Evolutionary conservation across 2,888 invertebrate genomes (phyloP).

Genomic region (Calliphora vomitoria): DNA sequence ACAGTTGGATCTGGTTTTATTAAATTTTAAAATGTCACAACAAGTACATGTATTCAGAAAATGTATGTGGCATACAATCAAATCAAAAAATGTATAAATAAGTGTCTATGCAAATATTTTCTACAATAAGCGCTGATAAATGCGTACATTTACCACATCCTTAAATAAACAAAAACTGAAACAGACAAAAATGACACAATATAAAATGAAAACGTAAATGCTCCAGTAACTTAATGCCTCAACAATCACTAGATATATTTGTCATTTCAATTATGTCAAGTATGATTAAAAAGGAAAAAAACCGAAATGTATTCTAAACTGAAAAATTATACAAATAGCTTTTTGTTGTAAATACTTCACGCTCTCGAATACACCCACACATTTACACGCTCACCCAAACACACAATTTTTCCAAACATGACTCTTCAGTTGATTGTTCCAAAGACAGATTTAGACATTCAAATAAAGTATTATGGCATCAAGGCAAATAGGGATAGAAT

Average conservation of each 20-base stretch:
- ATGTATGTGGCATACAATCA: background rate
- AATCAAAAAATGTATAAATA: background rate
- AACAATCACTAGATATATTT: constrained; percentile 18
- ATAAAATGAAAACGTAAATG: background rate
- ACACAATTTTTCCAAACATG: background rate
- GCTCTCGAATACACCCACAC: background rate
- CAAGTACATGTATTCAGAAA: too few relatives aligned
- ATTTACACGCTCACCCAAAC: background rate
- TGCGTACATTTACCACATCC: background rate
- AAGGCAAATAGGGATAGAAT: background rate
- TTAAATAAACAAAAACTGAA: background rate
- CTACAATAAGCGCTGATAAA: background rate
- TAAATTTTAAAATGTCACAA: background rate
- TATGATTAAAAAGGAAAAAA: constrained; percentile 20
- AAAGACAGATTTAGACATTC: constrained; percentile 29
- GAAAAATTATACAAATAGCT: constrained; percentile 29
- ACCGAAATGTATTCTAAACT: background rate
- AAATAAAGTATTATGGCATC: constrained; percentile 15
- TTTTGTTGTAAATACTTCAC: background rate
- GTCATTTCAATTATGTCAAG: constrained; percentile 31
- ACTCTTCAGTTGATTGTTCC: constrained; percentile 11
- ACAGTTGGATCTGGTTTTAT: background rate
- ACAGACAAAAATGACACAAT: background rate
- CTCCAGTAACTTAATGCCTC: background rate
- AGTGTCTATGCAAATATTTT: background rate